Evolutionary conservation across 2,113 vertebrate genomes (phyloP), one percentile per base, ranked within the genome.

Genomic region (Psophia crepitans): DNA sequence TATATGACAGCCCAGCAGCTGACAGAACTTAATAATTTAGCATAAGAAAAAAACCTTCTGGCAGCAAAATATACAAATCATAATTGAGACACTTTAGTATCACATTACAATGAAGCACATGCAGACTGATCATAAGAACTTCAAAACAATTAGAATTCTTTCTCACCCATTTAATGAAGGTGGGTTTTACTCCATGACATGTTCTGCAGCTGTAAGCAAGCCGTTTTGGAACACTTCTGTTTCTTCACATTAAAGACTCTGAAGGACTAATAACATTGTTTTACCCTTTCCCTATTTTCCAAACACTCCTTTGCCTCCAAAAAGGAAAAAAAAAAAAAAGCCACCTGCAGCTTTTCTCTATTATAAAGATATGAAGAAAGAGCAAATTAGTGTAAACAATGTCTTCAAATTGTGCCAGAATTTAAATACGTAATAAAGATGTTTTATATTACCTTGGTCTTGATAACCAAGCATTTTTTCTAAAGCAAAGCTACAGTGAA

Each of bases 1-100:
- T 97, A 96, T 97, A 97, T 97, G 97, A 97, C 98, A 98, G 98
- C 97, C 96, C 96, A 97, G 98, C 97, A 98, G 97, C 98, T 98
- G 97, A 99, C 98, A 98, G 98, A 98, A 99, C 98, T 98, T 98
- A 98, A 98, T 98, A 99, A 99, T 97, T 98, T 93, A 98, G 97
- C 95, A 96, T 94, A 94, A 98, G 97, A 87, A 98, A 94, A 98
- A 97, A 98, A 93, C 97, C 98, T 98, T 96, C 97, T 98, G 98
- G 98, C 98, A 98, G 97, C 95, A 96, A 98, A 98, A 98, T 98
- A 98, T 69, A 97, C 96, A 98, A 96, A 96, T 96, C 95, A 92
- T 98, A 97, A 98, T 96, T 94, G 97, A 97, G 93, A 71, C 94
- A 96, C 95, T 97, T 98, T 97, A 97, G 98, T 95, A 98, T 97